Conservation (phyloP, 2,888 invertebrate genomes). For the Phengaris alcon region DNA sequence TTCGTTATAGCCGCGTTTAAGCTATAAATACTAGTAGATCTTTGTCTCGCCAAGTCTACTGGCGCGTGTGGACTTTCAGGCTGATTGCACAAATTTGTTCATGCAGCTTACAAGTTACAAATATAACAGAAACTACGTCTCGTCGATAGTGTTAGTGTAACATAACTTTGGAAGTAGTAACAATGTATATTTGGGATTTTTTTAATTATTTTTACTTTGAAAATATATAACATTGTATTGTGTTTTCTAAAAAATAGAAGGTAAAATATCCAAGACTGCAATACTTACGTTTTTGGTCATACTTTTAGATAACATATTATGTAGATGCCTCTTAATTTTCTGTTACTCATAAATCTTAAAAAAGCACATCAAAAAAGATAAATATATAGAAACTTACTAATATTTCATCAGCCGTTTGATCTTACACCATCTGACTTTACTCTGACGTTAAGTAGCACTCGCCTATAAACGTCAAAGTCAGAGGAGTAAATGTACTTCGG, state of each 20-base stretch:
- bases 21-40: not conserved
- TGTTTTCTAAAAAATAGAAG: too few species aligned
- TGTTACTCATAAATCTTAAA: too few species aligned
- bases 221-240: too few species aligned
- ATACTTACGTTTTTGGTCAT: too few species aligned
- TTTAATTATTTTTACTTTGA: too few species aligned
- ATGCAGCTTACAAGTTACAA: not conserved
- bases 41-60: not conserved
- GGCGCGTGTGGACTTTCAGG: slow-evolving; percentile 12
- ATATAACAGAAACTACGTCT: not conserved
- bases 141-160: not conserved
- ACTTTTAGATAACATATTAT: too few species aligned
- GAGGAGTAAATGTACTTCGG: not conserved
- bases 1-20: not conserved
- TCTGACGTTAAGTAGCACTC: slow-evolving; percentile 6
- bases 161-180: not conserved
- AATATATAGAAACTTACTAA: too few species aligned
- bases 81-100: not conserved
- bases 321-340: too few species aligned
- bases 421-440: slow-evolving; percentile 5
- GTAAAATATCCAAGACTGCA: too few species aligned
- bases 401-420: not conserved
- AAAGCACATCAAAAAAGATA: too few species aligned
- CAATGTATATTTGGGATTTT: too few species aligned
- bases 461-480: slow-evolving; percentile 6